phyloP scores from a whole-genome alignment of 2,888 invertebrate genomes.

The Capitulum mitella region DNA sequence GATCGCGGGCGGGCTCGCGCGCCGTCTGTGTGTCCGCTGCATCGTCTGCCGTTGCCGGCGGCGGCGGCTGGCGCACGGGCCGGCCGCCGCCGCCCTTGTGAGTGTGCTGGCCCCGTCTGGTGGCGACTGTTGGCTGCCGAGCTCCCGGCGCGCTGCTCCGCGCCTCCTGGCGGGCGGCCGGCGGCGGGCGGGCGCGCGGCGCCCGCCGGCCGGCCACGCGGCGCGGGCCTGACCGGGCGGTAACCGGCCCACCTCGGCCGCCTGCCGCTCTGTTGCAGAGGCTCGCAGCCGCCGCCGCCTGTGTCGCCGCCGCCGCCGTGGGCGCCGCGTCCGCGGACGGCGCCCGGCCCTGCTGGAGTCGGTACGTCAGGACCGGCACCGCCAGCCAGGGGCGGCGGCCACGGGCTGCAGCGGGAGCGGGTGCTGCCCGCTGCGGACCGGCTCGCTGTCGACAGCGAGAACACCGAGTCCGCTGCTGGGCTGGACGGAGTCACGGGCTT shows the following conservation, averaged over 20 bases:
- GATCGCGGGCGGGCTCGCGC: no score
- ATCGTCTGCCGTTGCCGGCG: background rate
- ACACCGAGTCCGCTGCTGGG: no score
- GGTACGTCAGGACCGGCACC: no score
- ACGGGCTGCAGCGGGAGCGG: no score
- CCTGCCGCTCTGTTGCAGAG: constrained; percentile 9
- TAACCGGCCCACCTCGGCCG: constrained; percentile 20
- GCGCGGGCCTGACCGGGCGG: no score
- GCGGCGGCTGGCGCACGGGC: background rate
- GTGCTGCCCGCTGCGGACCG: no score
- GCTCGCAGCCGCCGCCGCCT: background rate
- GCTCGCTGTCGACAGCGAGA: no score
- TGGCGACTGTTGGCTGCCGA: background rate
- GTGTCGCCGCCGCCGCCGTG: no score
- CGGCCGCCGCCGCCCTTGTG: background rate
- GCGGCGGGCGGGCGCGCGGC: background rate
- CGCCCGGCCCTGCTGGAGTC: no score
- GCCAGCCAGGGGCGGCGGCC: no score
- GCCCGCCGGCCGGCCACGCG: background rate
- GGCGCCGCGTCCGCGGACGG: no score
- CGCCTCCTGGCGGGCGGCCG: background rate
- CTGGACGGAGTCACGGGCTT: no score
- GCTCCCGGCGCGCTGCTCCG: background rate
- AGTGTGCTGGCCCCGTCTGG: background rate
- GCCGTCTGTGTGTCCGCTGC: background rate